Evolutionary conservation across 2,797 vertebrate genomes (phyloP).

Genomic region (Xiphophorus birchmanni): DNA sequence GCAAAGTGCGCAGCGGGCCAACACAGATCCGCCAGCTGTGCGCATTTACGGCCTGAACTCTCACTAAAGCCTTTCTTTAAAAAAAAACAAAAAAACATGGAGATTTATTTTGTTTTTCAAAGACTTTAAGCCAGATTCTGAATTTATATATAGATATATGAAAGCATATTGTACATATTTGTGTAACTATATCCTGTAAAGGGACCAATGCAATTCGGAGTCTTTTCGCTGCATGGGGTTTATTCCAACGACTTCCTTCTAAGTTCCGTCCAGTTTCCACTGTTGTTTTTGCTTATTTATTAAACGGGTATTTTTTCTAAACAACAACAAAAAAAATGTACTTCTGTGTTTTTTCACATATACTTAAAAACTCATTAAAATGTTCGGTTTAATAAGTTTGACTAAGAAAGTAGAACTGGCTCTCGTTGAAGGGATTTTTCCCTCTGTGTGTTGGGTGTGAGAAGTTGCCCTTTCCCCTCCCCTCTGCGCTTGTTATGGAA

Average conservation of each 20-base stretch:
- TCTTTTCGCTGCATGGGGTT: conserved; percentile 77
- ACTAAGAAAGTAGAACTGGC: background rate
- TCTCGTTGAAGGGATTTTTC: background rate
- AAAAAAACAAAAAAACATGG: conserved; percentile 23
- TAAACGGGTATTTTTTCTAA: conserved; percentile 84
- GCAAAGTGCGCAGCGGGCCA: conserved; percentile 1
- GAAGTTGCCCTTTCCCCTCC: background rate
- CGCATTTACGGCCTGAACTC: conserved; percentile 55
- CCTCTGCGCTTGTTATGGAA: conserved; percentile 59
- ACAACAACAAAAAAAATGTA: conserved; percentile 43
- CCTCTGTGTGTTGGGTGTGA: conserved; percentile 48
- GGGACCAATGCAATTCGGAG: conserved; percentile 82
- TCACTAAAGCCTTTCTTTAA: conserved; percentile 46
- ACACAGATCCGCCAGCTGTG: conserved; percentile 17
- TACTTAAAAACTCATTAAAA: background rate
- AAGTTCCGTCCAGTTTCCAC: conserved; percentile 86
- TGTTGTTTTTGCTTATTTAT: conserved; percentile 92
- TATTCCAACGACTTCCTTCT: conserved; percentile 66
- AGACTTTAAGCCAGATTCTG: conserved; percentile 77
- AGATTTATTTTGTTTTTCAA: conserved; percentile 67
- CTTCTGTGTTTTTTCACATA: conserved; percentile 20
- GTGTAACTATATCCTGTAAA: conserved; percentile 76
- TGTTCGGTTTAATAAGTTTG: background rate
- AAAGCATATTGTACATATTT: conserved; percentile 80
- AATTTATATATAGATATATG: conserved; percentile 52